A percentile compares a stretch with the other conserved stretches of the same genome.
phyloP scores from a whole-genome alignment of 2,888 invertebrate species.

The Taenaris catops region DNA sequence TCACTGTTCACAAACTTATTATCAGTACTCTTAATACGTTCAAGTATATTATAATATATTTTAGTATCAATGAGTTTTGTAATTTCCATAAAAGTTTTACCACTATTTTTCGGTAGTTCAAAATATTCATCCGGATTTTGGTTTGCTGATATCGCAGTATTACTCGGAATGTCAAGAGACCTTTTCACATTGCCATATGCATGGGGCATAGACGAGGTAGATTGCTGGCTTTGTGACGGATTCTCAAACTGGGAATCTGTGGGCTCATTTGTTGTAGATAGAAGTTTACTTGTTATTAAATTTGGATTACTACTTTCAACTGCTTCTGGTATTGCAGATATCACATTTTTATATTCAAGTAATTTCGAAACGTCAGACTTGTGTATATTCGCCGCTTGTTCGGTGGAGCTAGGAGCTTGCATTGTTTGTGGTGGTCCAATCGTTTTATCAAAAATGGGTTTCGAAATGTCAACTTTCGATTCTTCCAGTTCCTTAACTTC shows the following conservation, averaged over 20 bases:
- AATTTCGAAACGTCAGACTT: conserved; percentile 7
- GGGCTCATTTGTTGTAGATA: conserved; percentile 2
- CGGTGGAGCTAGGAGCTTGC: not conserved
- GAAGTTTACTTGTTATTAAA: not conserved
- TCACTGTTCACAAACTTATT: no score
- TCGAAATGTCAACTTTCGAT: not conserved
- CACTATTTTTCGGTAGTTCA: conserved; percentile 4
- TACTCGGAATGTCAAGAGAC: conserved; percentile 2
- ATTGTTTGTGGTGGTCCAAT: not conserved
- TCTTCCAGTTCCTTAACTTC: conserved; percentile 3
- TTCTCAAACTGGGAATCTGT: not conserved
- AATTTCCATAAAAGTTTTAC: conserved; percentile 2
- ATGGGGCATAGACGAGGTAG: conserved; percentile 22
- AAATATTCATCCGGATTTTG: conserved; percentile 26
- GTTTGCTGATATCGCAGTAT: conserved; percentile 25
- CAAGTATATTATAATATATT: no score
- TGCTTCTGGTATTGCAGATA: not conserved
- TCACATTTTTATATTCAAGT: conserved; percentile 7
- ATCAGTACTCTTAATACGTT: not conserved
- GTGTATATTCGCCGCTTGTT: not conserved
- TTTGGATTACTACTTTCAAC: not conserved
- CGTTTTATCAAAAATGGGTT: not conserved
- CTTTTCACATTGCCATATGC: conserved; percentile 1
- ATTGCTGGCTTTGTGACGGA: not conserved
- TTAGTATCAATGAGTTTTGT: no score